phyloP scores from a whole-genome alignment of 2,113 vertebrate species.

The Dipodomys ordii region DNA sequence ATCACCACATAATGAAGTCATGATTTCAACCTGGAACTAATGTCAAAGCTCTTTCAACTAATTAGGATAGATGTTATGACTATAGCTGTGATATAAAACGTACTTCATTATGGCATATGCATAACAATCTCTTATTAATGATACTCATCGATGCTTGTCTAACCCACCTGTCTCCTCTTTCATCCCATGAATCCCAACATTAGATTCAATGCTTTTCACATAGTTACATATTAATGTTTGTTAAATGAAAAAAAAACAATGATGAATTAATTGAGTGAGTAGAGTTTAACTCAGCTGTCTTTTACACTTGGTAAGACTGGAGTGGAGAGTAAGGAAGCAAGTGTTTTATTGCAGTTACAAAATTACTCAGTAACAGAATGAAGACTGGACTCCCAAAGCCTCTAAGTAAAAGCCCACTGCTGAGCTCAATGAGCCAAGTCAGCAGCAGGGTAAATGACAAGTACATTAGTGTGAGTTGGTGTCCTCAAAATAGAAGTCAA shows the following conservation, averaged over 20 bases:
- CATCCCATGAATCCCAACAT: not conserved
- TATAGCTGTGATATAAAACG: not conserved
- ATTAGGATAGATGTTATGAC: not conserved
- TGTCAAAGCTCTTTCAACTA: constrained; percentile 48
- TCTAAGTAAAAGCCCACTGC: not conserved
- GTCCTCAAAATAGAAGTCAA: constrained; percentile 28
- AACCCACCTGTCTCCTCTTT: not conserved
- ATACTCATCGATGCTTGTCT: not conserved
- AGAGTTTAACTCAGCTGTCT: not conserved
- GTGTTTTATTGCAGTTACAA: not conserved
- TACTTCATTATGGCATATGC: not conserved
- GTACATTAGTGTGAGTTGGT: not conserved
- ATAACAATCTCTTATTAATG: not conserved
- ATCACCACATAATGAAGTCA: not conserved
- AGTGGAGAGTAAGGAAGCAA: not conserved
- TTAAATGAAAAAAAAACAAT: constrained; percentile 37
- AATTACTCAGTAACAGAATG: not conserved
- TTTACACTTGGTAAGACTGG: not conserved
- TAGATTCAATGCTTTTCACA: not conserved
- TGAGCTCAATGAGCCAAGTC: constrained; percentile 35
- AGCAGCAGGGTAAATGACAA: not conserved
- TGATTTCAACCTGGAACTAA: constrained; percentile 24
- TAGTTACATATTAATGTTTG: not conserved
- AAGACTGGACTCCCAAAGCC: not conserved
- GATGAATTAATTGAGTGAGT: constrained; percentile 11